These are phyloP conservation scores for Fragum whitleyi DNA, from an alignment of 2,888 invertebrate genomes.

Conservation along the genomic window DNA sequence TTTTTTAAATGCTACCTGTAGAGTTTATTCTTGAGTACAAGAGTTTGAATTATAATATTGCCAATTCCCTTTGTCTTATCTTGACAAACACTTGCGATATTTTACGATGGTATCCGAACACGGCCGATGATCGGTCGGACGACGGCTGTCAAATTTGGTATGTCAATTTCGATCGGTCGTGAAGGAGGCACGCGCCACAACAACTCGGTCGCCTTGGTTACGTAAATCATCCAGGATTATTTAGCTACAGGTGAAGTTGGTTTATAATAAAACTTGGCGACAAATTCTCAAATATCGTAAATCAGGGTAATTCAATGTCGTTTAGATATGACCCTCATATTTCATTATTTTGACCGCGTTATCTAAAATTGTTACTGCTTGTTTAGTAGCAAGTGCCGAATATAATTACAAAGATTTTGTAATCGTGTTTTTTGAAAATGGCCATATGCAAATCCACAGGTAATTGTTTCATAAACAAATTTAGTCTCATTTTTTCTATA, in stretches of 20 bases:
- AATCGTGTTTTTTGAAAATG: no score
- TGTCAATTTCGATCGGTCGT: slow-evolving; percentile 47
- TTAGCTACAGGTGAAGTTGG: slow-evolving; percentile 49
- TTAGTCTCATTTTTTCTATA: no score
- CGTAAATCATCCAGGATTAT: slow-evolving; percentile 52
- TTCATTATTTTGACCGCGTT: background rate
- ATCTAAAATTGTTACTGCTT: background rate
- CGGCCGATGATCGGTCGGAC: slow-evolving; percentile 11
- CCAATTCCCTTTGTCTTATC: background rate
- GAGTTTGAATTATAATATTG: no score
- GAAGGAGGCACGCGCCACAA: slow-evolving; percentile 57
- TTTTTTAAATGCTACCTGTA: no score
- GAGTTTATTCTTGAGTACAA: no score
- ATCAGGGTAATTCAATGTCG: slow-evolving; percentile 7
- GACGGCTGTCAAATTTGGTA: slow-evolving; percentile 54
- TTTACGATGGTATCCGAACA: background rate
- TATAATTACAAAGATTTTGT: no score
- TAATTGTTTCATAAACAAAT: no score
- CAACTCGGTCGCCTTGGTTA: slow-evolving; percentile 41
- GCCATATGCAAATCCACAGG: no score
- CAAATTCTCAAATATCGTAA: slow-evolving; percentile 21
- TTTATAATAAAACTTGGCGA: slow-evolving; percentile 10
- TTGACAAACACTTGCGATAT: background rate
- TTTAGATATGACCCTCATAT: background rate
- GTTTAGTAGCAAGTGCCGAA: no score